Evolutionary conservation across 2,113 vertebrate genomes (phyloP).

Genomic region (Oophaga pumilio): DNA sequence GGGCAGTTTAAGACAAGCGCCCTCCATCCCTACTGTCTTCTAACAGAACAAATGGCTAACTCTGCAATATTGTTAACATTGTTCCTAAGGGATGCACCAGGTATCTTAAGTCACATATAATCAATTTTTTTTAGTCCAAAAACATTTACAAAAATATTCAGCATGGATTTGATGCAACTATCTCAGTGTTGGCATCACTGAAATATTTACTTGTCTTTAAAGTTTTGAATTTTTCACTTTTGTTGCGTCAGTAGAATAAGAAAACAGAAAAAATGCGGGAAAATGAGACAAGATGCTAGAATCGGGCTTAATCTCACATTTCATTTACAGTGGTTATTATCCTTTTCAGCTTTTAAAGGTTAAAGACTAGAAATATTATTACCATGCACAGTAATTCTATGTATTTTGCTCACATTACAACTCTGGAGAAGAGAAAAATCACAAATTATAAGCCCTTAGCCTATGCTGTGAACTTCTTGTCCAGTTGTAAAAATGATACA

Average conservation of each 20-base stretch:
- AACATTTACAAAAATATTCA: neutral
- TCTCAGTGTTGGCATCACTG: neutral
- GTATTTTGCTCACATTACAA: conserved; percentile 29
- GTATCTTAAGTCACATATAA: too few relatives aligned
- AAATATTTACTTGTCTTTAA: neutral
- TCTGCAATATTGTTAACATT: too few relatives aligned
- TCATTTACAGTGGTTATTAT: conserved; percentile 22
- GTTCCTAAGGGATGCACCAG: too few relatives aligned
- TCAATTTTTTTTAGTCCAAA: too few relatives aligned
- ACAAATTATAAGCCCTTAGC: conserved; percentile 18
- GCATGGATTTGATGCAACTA: neutral
- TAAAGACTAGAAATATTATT: conserved; percentile 37
- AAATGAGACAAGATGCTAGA: neutral
- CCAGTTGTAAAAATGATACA: conserved; percentile 12
- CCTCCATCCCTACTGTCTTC: too few relatives aligned
- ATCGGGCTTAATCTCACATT: conserved; percentile 8
- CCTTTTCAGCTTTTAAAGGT: conserved; percentile 40
- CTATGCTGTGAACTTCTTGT: conserved; percentile 18
- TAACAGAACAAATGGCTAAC: too few relatives aligned
- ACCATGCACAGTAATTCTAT: conserved; percentile 26
- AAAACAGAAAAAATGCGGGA: neutral
- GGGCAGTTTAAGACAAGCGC: too few relatives aligned
- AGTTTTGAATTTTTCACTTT: neutral
- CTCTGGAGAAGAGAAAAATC: neutral
- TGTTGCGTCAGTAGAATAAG: neutral